Evolutionary conservation across 2,113 vertebrate species (phyloP), one percentile per base, ranked within the genome.

Genomic region (Micromys minutus): DNA sequence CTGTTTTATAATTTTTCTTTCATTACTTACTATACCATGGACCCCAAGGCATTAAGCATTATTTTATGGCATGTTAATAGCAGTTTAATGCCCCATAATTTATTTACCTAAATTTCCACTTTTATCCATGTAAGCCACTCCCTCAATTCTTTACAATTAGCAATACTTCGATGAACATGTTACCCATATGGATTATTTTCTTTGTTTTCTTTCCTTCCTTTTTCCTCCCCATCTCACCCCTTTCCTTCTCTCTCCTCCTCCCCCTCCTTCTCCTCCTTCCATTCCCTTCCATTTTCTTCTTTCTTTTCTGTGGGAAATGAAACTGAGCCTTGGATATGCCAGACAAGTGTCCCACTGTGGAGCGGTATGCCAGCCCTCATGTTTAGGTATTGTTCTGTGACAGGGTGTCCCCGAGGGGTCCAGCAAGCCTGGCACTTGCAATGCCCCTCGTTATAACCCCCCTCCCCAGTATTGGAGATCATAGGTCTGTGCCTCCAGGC

Each of bases 21-120:
- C 45, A 39, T 52, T 91, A 94, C 63, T 94, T 96, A 89, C 0
- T 10, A 72, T 63, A 59, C 52, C 17, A 45, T 4, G 50, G 36
- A 52, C 29, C 74, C 21, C 42, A 77, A 21, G 31, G 45, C 61
- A 80, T 74, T 61, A 69, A 80, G 63, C 6, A 84, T 31, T 76
- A 52, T 90, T 91, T 71, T 88, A 89, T 80, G 90, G 65, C 59
- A 79, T 42, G 84, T 91, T 16, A 79, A 52, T 16, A 55, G 90
- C 69, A 83, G 50, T 57, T 69, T 57, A 94, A 69, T 69, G 42
- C 57, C 57, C 26, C 84, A 63, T 50, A 84, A 71, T 79, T 87
- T 90, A 80, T 69, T 81, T 72, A 86, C 63, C 5, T 16, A 71
- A 17, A 31, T 29, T 4, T 69, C 55, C 52, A 90, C 11, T 39